These are phyloP conservation scores for Thelaira solivaga DNA, from an alignment of 2,888 invertebrate species.

Conservation along the genomic window DNA sequence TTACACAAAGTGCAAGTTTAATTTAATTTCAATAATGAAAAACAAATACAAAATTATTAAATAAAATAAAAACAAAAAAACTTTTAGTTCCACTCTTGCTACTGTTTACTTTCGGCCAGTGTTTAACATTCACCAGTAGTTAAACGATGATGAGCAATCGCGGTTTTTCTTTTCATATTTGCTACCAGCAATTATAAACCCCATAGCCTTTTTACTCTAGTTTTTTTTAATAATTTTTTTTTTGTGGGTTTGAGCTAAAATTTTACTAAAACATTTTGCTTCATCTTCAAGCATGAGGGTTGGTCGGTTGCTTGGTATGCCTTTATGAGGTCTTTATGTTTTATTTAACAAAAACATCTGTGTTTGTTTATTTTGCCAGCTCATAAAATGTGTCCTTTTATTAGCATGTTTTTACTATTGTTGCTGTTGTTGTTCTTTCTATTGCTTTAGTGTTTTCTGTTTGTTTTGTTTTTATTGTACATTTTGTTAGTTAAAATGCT, in stretches of 20 bases:
- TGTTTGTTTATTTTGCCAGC: neutral
- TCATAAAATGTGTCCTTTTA: neutral
- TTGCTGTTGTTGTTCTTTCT: neutral
- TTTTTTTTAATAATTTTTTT: neutral
- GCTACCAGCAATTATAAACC: neutral
- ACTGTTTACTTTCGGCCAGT: neutral
- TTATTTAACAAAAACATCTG: neutral
- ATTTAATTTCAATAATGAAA: neutral
- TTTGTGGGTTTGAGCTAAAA: neutral
- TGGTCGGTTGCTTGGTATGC: constrained; percentile 31
- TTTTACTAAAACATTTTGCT: constrained; percentile 5
- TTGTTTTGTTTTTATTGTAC: neutral
- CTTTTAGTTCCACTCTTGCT: neutral
- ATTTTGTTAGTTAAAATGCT: constrained; percentile 41
- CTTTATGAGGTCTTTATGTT: neutral
- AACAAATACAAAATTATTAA: neutral
- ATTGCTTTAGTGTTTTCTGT: neutral
- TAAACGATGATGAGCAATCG: neutral
- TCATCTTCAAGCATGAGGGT: constrained; percentile 23
- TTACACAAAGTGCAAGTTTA: neutral
- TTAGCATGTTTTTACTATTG: neutral
- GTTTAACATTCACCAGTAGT: neutral
- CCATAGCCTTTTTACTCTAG: neutral
- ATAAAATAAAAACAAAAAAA: neutral
- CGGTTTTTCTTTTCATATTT: neutral